Base-by-base conservation (phyloP, 2,113 vertebrate genomes). In the Toxostoma redivivum region DNA sequence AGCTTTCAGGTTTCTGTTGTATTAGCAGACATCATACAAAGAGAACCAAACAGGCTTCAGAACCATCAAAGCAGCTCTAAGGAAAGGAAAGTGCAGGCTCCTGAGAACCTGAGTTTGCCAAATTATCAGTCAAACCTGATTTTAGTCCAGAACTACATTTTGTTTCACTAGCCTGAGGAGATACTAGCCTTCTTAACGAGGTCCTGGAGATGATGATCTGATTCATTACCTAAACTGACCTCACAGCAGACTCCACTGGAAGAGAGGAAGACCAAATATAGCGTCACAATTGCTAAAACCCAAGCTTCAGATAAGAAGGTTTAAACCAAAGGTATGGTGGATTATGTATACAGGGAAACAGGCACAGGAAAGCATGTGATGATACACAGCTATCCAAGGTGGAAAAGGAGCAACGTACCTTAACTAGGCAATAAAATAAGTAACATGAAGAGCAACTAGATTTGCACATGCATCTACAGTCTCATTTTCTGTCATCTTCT, bases 381-480 rank as follows among this genome's bases (percentile, higher is more conserved):
- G 17, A 44, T 10, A 22, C 37, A 38, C 13, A 51, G 25, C 53
- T 16, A 69, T 18, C 14, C 62, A 30, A 5, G 0, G 9, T 35
- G 30, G 84, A 42, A 72, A 69, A 84, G 16, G 11, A 87, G 20
- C 31, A 50, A 35, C 0, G 2, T 13, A 33, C 4, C 2, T 14
- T 35, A 40, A 10, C 14, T 7, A 50, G 7, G 20, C 28, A 85
- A 28, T 7, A 9, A 54, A 40, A 27, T 9, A 30, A 35, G 10
- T 38, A 11, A 28, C 0, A 0, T 6, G 42, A 84, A 73, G 14
- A 35, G 12, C 2, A 9, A 12, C 20, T 45, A 38, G 28, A 51
- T 69, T 72, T 69, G 22, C 42, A 67, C 14, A 15, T 6, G 12
- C 4, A 42, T 10, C 72, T 48, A 11, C 7, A 33, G 33, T 8